Percentiles rank a stretch among this genome's conserved stretches.
Evolutionary conservation across 2,888 invertebrate genomes (phyloP).

Genomic region (Imbricaverruca yamaguchii): DNA sequence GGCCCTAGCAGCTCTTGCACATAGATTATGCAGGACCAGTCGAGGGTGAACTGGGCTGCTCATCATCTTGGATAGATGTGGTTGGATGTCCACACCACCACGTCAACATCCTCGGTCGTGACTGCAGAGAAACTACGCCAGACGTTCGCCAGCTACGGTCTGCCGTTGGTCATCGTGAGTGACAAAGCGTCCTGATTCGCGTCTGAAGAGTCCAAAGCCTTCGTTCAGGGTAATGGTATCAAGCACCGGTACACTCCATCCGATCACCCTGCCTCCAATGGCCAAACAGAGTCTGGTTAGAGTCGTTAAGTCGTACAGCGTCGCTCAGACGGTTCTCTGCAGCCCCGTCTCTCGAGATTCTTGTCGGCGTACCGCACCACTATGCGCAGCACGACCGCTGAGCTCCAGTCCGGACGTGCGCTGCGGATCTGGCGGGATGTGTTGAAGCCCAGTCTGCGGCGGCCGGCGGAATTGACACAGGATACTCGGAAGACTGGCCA

Average conservation of each 20-base stretch:
- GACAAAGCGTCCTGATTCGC: background rate
- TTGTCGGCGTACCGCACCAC: background rate
- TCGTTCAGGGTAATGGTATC: background rate
- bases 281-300: background rate
- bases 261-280: background rate
- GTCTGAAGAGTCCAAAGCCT: background rate
- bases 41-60: background rate
- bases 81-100: background rate
- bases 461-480: too few relatives aligned
- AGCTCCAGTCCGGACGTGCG: background rate
- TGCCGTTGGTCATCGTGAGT: conserved; percentile 17
- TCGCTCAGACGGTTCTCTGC: too few relatives aligned
- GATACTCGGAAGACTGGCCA: too few relatives aligned
- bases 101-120: background rate
- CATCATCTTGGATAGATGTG: conserved; percentile 22
- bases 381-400: too few relatives aligned
- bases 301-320: too few relatives aligned
- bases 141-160: conserved; percentile 16
- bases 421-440: too few relatives aligned
- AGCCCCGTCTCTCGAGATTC: background rate
- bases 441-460: too few relatives aligned
- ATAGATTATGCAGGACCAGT: conserved; percentile 17
- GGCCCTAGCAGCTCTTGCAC: conserved; percentile 21
- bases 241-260: background rate
- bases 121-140: background rate